A percentile compares a stretch with the other conserved stretches of the same genome.
Conservation (phyloP, 1,140 invertebrate species). For the Neodiprion virginianus region DNA sequence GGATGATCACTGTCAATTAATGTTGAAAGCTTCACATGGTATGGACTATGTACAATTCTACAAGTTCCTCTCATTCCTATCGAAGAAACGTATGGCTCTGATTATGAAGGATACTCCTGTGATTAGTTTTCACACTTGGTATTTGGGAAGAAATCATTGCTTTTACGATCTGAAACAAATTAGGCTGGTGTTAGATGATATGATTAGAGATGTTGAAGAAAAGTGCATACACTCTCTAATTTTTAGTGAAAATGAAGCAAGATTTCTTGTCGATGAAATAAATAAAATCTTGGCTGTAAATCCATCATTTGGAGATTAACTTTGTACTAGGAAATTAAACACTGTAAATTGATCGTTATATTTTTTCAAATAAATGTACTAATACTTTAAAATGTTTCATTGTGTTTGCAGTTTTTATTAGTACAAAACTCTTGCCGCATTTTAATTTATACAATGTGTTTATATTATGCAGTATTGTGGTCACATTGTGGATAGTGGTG, state of each 20-base stretch:
- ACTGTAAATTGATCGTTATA: no score
- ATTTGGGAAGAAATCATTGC: constrained; percentile 54
- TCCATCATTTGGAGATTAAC: no score
- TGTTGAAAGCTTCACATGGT: constrained; percentile 83
- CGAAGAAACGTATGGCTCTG: constrained; percentile 59
- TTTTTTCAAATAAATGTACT: no score
- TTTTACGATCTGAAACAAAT: constrained; percentile 57
- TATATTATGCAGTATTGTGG: not conserved
- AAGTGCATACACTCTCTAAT: constrained; percentile 41
- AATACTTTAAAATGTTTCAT: no score
- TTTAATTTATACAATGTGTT: no score
- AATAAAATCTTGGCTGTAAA: constrained; percentile 16
- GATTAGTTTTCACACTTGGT: constrained; percentile 43
- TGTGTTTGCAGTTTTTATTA: not conserved
- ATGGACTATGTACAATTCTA: constrained; percentile 80
- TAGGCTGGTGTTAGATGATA: constrained; percentile 44
- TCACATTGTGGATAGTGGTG: not conserved
- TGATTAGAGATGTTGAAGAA: constrained; percentile 46
- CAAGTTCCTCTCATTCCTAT: constrained; percentile 72
- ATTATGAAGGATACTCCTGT: constrained; percentile 39
- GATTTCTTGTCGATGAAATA: constrained; percentile 38
- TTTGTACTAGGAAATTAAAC: no score
- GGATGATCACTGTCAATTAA: constrained; percentile 77
- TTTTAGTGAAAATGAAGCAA: constrained; percentile 37
- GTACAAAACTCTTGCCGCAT: not conserved